Evolutionary conservation across 2,797 vertebrate genomes (phyloP), one percentile per base, ranked within the genome.

Genomic region (Aldrovandia affinis): DNA sequence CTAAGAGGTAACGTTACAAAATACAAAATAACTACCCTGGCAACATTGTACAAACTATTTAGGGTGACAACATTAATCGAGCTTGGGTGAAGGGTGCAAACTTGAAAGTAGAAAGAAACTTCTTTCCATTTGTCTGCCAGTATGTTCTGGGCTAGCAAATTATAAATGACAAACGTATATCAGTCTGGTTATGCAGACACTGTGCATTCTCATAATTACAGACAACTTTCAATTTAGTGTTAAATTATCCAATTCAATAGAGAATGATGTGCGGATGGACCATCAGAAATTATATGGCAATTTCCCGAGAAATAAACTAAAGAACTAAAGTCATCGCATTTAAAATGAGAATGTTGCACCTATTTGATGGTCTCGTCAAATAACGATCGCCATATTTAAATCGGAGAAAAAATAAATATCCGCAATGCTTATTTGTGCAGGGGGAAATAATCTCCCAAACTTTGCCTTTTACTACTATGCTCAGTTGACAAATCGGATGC

Each of bases 71-170:
- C 10, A 70, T 81, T 5, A n/a, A 83, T 89, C 89, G 86, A 85
- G 93, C 88, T 92, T 85, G 90, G 89, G 83, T 89, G 91, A 88
- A 89, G 87, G 86, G 68, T 47, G 10, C 42, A 47, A 39, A 77
- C 73, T 44, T 42, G 15, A 28, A 44, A 82, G 63, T 52, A 82
- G 7, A 42, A 82, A 77, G 57, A 81, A 68, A 81, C 81, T 81
- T 68, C 10, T 65, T 25, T n/a, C 36, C 54, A 39, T 57, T 81
- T 30, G 39, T 22, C 4, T 22, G 6, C 70, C 70, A 75, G 14
- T 9, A 7, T 42, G 39, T 75, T 75, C 4, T 25, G 25, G 42
- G 22, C 6, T 80, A 52, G 79, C 18, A 80, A 22, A 55, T 59
- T 80, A 54, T 59, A 25, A 1, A 80, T 42, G 52, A 42, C 25